Conservation (phyloP, 2,113 vertebrate genomes). For the Argyrosomus japonicus region DNA sequence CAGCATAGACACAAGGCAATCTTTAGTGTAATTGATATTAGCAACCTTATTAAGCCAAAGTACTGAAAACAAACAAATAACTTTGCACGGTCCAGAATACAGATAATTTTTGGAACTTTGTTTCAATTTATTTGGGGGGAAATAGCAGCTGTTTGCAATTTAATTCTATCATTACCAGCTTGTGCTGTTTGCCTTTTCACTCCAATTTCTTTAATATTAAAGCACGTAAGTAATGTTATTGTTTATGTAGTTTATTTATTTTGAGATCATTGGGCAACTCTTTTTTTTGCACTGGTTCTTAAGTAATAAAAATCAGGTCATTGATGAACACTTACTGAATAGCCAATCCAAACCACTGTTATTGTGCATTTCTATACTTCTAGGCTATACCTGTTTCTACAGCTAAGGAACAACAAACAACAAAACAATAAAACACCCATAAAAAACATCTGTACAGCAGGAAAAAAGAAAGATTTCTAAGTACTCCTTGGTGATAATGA, state of each 20-base stretch:
- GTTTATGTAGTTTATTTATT: constrained; percentile 11
- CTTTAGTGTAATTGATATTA: constrained; percentile 74
- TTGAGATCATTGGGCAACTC: constrained; percentile 14
- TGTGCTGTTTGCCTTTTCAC: background rate
- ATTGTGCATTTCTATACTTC: no score
- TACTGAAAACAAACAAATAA: constrained; percentile 74
- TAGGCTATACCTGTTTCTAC: background rate
- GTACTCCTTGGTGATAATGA: constrained; percentile 3
- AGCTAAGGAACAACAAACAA: background rate
- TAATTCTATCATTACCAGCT: constrained; percentile 24
- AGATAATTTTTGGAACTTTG: constrained; percentile 35
- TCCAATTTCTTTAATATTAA: constrained; percentile 32
- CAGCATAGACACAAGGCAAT: constrained; percentile 57
- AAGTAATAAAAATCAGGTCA: constrained; percentile 5
- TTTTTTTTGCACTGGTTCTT: background rate
- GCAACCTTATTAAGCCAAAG: constrained; percentile 64
- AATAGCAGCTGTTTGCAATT: constrained; percentile 45
- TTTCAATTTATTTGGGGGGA: constrained; percentile 24
- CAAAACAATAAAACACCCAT: constrained; percentile 15
- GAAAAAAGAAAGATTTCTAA: background rate
- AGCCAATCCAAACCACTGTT: background rate
- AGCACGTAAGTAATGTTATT: constrained; percentile 12
- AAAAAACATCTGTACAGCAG: constrained; percentile 15
- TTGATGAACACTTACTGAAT: background rate
- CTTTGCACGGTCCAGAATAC: constrained; percentile 53